These are phyloP conservation scores for Coenobita brevimanus DNA, from an alignment of 1,140 invertebrate genomes.

Conservation along the genomic window DNA sequence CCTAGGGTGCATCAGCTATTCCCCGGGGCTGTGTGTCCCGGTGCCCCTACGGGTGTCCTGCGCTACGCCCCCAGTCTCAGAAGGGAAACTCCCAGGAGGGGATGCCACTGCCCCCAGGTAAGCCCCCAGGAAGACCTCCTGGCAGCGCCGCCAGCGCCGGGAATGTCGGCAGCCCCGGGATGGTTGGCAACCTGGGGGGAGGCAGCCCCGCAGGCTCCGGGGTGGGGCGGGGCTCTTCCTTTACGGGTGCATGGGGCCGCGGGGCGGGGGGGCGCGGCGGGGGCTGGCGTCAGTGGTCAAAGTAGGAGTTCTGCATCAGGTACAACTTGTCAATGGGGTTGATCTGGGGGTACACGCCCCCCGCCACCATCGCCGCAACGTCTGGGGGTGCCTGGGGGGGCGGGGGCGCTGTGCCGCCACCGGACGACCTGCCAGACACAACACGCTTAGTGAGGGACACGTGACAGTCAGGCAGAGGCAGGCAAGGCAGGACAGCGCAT, in stretches of 20 bases:
- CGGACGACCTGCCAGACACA: constrained; percentile 36
- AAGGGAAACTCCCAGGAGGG: constrained; percentile 54
- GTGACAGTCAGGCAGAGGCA: too few relatives aligned
- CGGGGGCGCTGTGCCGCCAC: constrained; percentile 74
- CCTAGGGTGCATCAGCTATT: too few relatives aligned
- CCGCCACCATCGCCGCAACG: constrained; percentile 60
- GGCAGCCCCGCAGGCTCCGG: not conserved
- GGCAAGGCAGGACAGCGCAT: too few relatives aligned
- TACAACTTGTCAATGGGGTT: constrained; percentile 98
- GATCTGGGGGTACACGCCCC: constrained; percentile 71
- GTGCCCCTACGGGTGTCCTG: too few relatives aligned
- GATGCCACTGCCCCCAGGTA: not conserved
- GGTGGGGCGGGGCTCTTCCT: not conserved
- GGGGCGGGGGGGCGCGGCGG: constrained; percentile 57
- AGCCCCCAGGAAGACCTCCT: not conserved
- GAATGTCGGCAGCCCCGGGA: constrained; percentile 19
- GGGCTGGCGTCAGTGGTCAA: constrained; percentile 73
- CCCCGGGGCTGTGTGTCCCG: too few relatives aligned
- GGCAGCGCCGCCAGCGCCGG: not conserved
- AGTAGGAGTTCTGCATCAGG: constrained; percentile 97
- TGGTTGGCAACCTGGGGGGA: constrained; percentile 1
- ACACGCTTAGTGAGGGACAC: too few relatives aligned
- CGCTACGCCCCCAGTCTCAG: constrained; percentile 11
- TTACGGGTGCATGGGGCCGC: constrained; percentile 26
- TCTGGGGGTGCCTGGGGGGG: constrained; percentile 72